Conservation (phyloP, 2,113 vertebrate species). For the Hymenochirus boettgeri region DNA sequence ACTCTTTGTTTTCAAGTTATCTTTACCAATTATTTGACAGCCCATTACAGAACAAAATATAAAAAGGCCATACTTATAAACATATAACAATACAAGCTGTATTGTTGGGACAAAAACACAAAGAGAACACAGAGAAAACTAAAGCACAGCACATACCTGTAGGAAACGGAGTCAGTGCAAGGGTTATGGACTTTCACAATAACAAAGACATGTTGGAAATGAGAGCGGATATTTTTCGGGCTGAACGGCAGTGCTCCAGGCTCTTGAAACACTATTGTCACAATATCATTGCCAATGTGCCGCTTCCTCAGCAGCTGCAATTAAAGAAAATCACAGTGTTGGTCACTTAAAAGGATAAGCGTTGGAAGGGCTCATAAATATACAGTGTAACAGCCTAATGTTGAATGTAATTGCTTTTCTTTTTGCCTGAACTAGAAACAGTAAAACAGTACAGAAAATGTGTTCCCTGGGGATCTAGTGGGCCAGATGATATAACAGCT, state of each 20-base stretch:
- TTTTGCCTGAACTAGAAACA: too few species aligned
- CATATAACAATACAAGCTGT: not conserved
- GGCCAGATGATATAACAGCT: too few species aligned
- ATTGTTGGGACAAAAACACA: too few species aligned
- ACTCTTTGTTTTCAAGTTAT: too few species aligned
- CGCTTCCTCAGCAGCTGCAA: conserved; percentile 84
- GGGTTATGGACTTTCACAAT: conserved; percentile 82
- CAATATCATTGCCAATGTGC: conserved; percentile 94
- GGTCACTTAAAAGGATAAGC: conserved; percentile 2
- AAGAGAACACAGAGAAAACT: too few species aligned
- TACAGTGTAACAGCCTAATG: too few species aligned
- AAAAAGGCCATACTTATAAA: conserved; percentile 1
- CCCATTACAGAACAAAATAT: conserved; percentile 2
- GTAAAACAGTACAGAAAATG: too few species aligned
- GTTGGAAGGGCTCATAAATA: too few species aligned
- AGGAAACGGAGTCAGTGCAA: conserved; percentile 86
- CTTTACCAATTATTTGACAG: too few species aligned
- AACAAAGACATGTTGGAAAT: conserved; percentile 94
- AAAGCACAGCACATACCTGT: conserved; percentile 85
- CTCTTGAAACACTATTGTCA: conserved; percentile 96
- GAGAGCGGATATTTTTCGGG: conserved; percentile 88
- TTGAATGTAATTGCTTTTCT: too few species aligned
- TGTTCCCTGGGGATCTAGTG: too few species aligned
- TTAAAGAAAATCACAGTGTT: conserved; percentile 14
- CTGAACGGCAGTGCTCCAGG: conserved; percentile 89